Percentiles rank a stretch among this genome's conserved stretches.
Evolutionary conservation across 2,797 vertebrate species (phyloP).

Genomic region (Danio kyathit): DNA sequence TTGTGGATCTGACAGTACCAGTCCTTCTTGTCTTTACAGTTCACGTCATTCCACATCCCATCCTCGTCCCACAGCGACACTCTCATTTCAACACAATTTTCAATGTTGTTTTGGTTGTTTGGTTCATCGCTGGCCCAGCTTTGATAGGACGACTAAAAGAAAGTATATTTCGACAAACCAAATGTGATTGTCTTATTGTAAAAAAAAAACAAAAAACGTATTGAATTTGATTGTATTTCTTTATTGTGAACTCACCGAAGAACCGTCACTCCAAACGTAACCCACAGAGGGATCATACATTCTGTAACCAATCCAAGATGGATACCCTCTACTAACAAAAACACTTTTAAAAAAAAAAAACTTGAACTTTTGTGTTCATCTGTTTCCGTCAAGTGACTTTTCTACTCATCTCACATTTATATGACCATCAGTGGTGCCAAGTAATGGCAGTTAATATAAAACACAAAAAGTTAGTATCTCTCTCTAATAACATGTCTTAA

Average conservation of each 20-base stretch:
- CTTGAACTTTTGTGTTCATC: not conserved
- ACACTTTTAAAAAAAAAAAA: not conserved
- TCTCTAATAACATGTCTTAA: too few relatives aligned
- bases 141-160: conserved; percentile 85
- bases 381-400: not conserved
- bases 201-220: too few relatives aligned
- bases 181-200: not conserved
- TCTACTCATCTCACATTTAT: not conserved
- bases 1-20: conserved; percentile 92
- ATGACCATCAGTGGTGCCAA: not conserved
- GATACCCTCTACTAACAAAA: conserved; percentile 38
- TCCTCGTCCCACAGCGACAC: conserved; percentile 63
- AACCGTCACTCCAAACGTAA: conserved; percentile 90
- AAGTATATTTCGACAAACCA: not conserved
- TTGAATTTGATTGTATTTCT: not conserved
- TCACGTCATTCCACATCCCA: conserved; percentile 87
- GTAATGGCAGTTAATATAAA: not conserved
- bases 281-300: conserved; percentile 81
- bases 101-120: conserved; percentile 88
- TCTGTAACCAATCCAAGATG: conserved; percentile 90
- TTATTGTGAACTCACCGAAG: conserved; percentile 19
- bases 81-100: conserved; percentile 84
- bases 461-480: not conserved
- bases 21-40: conserved; percentile 85
- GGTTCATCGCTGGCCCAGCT: conserved; percentile 92